Evolutionary conservation across 2,888 invertebrate genomes (phyloP), one percentile per base, ranked within the genome.

Genomic region (Microctonus aethiopoides): DNA sequence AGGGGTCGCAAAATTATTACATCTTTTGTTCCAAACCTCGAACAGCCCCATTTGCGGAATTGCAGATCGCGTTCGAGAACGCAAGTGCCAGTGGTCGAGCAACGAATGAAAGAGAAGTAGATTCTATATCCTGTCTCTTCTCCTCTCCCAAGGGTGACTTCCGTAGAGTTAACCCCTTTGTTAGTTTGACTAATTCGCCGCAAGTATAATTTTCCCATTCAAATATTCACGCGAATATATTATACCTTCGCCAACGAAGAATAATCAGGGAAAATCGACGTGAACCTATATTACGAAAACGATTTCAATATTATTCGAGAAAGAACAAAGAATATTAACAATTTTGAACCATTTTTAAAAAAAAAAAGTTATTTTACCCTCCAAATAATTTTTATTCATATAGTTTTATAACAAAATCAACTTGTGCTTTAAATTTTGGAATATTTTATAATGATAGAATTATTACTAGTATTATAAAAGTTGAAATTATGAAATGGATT

Each of bases 1-100:
- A 80, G 78, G 79, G 81, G 79, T 74, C 77, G 76, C 81, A 82
- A 80, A 85, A 85, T 86, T 86, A 86, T 86, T 85, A 84, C 84
- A 84, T 84, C 85, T 85, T 84, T 85, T 86, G 86, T 86, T 83
- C 81, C 78, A 79, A 80, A 81, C 75, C 81, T 80, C 80, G 81
- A 83, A 83, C 77, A 82, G 83, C 83, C 82, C 83, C 84, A 84
- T 85, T 86, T 84, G 82, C 75, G 82, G 82, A 84, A 85, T 85
- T 83, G 83, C 81, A 81, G 82, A 85, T 84, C 82, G 83, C 81
- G 83, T 83, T 84, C 75, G 81, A 76, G 77, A 82, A n/a, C 77
- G 75, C 84, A 83, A 84, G 84, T 84, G 83, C 80, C n/a, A 78
- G 78, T 77, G 74, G 72, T 74, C 78, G 75, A 81, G 81, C 69